These are phyloP conservation scores for Lepus oiostolus DNA, from an alignment of 2,797 vertebrate genomes.

Conservation along the genomic window DNA sequence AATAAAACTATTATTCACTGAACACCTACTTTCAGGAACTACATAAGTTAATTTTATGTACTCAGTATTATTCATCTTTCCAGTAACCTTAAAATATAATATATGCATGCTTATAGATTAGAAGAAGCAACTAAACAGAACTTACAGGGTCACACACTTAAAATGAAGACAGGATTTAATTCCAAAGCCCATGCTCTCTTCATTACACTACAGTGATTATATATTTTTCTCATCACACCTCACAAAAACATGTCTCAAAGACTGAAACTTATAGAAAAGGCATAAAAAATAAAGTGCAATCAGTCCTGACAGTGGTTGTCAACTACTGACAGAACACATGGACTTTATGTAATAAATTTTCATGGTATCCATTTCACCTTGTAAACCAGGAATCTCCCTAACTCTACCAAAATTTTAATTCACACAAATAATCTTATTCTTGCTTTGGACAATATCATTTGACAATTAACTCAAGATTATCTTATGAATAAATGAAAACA, in stretches of 20 bases:
- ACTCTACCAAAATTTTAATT: background rate
- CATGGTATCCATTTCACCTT: background rate
- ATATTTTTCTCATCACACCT: background rate
- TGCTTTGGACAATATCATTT: background rate
- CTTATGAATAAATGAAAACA: background rate
- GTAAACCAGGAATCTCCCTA: background rate
- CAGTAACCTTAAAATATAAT: background rate
- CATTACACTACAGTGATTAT: background rate
- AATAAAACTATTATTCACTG: slow-evolving; percentile 29
- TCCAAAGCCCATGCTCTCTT: background rate
- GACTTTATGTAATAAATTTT: background rate
- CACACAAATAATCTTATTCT: background rate
- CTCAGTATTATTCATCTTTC: background rate
- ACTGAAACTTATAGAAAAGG: background rate
- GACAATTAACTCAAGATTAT: background rate
- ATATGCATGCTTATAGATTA: background rate
- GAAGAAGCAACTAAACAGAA: background rate
- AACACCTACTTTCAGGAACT: background rate
- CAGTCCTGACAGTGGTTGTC: background rate
- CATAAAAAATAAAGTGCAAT: background rate
- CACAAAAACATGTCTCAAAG: background rate
- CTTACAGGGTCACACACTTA: background rate
- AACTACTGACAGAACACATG: background rate
- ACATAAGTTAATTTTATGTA: background rate
- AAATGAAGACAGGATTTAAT: background rate